These are phyloP conservation scores for Automeris io DNA, from an alignment of 2,888 invertebrate genomes.

Conservation along the genomic window DNA sequence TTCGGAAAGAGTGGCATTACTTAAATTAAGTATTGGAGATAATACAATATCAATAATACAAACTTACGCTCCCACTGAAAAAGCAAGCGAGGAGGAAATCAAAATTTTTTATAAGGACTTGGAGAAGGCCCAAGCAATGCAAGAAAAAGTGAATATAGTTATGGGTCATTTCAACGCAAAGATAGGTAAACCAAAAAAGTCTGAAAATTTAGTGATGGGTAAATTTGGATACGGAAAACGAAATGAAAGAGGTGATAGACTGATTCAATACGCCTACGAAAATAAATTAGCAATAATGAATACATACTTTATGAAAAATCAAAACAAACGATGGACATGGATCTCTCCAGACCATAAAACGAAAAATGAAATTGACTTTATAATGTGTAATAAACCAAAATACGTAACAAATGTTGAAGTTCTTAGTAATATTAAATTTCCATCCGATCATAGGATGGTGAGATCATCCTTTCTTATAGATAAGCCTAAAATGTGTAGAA, in stretches of 20 bases:
- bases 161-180: too few species aligned
- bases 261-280: conserved; percentile 11
- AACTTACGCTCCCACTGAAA: conserved; percentile 8
- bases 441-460: not conserved
- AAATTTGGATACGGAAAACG: conserved; percentile 12
- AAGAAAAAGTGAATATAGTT: too few species aligned
- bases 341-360: conserved; percentile 4
- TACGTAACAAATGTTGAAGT: not conserved
- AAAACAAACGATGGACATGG: conserved; percentile 9
- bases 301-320: conserved; percentile 6
- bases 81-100: not conserved
- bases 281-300: conserved; percentile 6
- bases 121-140: too few species aligned
- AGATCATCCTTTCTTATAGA: too few species aligned
- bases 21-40: not conserved
- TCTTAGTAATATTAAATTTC: not conserved
- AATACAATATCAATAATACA: conserved; percentile 2
- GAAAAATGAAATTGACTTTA: conserved; percentile 10
- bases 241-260: conserved; percentile 11
- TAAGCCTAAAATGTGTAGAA: too few species aligned
- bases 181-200: conserved; percentile 9
- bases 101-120: too few species aligned
- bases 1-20: conserved; percentile 3
- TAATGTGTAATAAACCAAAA: conserved; percentile 6
- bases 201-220: conserved; percentile 11